Evolutionary conservation across 2,113 vertebrate genomes (phyloP).

Genomic region (Lagopus leucura): DNA sequence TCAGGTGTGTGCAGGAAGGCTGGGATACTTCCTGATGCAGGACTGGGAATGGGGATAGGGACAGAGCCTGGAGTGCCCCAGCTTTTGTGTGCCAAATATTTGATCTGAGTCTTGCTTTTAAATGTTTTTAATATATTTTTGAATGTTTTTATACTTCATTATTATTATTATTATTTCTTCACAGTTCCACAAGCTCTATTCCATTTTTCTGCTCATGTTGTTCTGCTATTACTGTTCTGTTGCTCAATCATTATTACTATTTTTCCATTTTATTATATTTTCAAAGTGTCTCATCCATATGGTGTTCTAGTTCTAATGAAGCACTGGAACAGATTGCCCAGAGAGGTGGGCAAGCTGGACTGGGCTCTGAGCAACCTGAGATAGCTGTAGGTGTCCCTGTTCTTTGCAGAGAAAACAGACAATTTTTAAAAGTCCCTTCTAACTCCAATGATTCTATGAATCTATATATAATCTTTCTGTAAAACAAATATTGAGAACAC

Average conservation of each 20-base stretch:
- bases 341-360: too few relatives aligned
- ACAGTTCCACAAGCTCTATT: neutral
- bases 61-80: neutral
- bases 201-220: neutral
- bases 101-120: neutral
- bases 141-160: neutral
- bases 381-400: too few relatives aligned
- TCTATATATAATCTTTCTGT: neutral
- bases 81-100: neutral
- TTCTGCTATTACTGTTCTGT: too few relatives aligned
- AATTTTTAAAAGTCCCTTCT: too few relatives aligned
- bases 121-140: neutral
- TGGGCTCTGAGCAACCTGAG: too few relatives aligned
- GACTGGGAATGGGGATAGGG: neutral
- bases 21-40: neutral
- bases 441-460: too few relatives aligned
- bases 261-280: too few relatives aligned
- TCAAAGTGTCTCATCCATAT: too few relatives aligned
- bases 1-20: rapidly evolving
- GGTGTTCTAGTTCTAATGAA: too few relatives aligned
- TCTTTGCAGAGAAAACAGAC: too few relatives aligned
- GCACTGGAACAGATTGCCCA: too few relatives aligned
- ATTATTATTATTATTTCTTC: neutral
- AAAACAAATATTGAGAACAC: neutral
- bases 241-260: too few relatives aligned